These are phyloP conservation scores for Muscicapa striata DNA, from an alignment of 2,797 vertebrate species.

Conservation along the genomic window DNA sequence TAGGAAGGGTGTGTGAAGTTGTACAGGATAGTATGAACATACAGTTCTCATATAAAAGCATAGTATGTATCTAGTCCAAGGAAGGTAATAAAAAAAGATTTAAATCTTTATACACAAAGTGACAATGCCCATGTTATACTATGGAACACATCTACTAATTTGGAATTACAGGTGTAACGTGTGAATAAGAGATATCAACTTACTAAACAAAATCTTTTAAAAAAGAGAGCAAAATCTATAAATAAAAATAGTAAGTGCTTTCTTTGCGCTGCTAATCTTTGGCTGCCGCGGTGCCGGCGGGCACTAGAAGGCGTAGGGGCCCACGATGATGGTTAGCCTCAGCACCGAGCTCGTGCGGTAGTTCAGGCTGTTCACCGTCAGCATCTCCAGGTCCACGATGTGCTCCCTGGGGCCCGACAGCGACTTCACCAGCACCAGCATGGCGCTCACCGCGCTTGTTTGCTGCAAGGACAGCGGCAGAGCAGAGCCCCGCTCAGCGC, in stretches of 20 bases:
- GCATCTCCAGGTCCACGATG: conserved; percentile 96
- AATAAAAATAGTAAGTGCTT: conserved; percentile 82
- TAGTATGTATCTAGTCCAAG: conserved; percentile 70
- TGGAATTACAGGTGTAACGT: conserved; percentile 72
- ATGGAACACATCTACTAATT: conserved; percentile 70
- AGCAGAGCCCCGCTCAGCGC: background rate
- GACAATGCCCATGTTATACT: conserved; percentile 77
- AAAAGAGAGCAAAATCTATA: conserved; percentile 78
- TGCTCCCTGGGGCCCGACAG: conserved; percentile 90
- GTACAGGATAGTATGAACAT: conserved; percentile 45
- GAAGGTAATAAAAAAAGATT: conserved; percentile 66
- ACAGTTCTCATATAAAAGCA: conserved; percentile 61
- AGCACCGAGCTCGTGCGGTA: conserved; percentile 93
- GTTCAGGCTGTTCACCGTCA: conserved; percentile 92
- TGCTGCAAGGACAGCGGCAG: conserved; percentile 81
- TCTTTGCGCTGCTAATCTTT: conserved; percentile 74
- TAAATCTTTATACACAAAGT: conserved; percentile 77
- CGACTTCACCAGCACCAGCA: conserved; percentile 93
- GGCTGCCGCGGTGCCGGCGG: conserved; percentile 62
- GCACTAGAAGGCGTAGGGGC: conserved; percentile 90
- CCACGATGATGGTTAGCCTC: conserved; percentile 93
- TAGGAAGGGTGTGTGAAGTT: conserved; percentile 59
- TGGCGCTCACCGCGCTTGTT: conserved; percentile 90
- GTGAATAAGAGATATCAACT: conserved; percentile 72
- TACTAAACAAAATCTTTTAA: conserved; percentile 72